Base-by-base conservation (phyloP, 2,888 invertebrate species). In the Graphium colonna region DNA sequence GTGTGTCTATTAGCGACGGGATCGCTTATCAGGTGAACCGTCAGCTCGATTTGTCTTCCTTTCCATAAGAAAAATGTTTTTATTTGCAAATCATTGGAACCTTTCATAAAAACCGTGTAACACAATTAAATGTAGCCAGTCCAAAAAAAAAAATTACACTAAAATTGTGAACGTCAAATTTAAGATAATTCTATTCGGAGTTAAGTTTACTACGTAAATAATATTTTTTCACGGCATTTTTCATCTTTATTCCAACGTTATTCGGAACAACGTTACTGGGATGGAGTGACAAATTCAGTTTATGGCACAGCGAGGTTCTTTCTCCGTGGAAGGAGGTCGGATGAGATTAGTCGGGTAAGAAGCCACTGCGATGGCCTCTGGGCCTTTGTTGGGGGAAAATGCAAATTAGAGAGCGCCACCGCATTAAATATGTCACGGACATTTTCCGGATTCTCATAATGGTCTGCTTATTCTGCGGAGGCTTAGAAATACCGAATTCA, bases 331-430 rank as follows among this genome's bases (percentile, higher is more conserved):
- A 64, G 65, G 66, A 66, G 64, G 64, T 66, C 60, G 73, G 77
- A 80, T 73, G 63, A 68, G 75, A 79, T 77, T 75, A 75, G 62
- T 59, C 61, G 58, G 67, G 67, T 73, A 71, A 73, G 68, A 67
- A 73, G 72, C 63, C 68, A 71, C 70, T 65, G 69, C 64, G 61
- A 67, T 60, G 66, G 66, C 65, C 65, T 66, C 63, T 58, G 63
- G 67, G 60, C 63, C 65, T 70, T 75, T 73, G 71, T 71, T 65
- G 60, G 53, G 59, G 60, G 67, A 68, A 75, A 78, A 80, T 79
- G 75, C 73, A 77, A 77, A 79, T 77, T 57, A 66, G 50, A 59
- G 56, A 52, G 53, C 38, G 42, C 40, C 18, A 39, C 31, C 53
- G 39, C 44, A 48, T 53, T 53, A 40, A 53, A 53, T 53, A 53